These are phyloP conservation scores for Pseudorhombus dupliciocellatus DNA, from an alignment of 2,113 vertebrate genomes.

Conservation along the genomic window DNA sequence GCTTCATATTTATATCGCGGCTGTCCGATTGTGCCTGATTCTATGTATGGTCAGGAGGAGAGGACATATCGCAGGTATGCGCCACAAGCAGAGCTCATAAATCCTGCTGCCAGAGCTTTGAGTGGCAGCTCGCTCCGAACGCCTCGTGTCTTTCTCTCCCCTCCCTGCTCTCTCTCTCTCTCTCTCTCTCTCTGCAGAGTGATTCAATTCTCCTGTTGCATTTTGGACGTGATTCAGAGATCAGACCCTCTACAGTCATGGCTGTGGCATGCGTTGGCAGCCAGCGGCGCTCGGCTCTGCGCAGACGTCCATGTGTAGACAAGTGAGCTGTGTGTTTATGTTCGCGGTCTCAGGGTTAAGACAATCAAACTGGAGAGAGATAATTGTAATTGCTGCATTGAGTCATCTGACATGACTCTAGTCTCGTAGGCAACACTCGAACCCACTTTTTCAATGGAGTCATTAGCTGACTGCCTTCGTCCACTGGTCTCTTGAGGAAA, in stretches of 20 bases:
- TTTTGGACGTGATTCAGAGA: conserved; percentile 67
- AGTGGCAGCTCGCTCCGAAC: conserved; percentile 61
- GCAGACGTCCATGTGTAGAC: conserved; percentile 13
- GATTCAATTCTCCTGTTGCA: conserved; percentile 69
- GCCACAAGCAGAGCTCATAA: conserved; percentile 61
- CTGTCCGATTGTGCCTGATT: conserved; percentile 64
- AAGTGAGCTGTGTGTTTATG: conserved; percentile 32
- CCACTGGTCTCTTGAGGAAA: conserved; percentile 1
- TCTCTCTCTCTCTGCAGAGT: conserved; percentile 25
- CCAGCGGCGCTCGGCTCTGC: conserved; percentile 9
- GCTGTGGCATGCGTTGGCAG: conserved; percentile 65
- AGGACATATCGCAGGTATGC: conserved; percentile 63
- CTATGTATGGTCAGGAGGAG: conserved; percentile 80
- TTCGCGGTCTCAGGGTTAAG: conserved; percentile 13
- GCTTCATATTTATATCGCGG: conserved; percentile 67
- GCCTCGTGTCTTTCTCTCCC: conserved; percentile 44
- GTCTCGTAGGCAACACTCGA: conserved; percentile 6
- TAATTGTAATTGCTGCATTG: conserved; percentile 47
- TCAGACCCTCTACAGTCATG: conserved; percentile 57
- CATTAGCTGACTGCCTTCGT: conserved; percentile 4
- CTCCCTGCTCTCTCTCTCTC: conserved; percentile 11
- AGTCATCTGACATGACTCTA: conserved; percentile 42
- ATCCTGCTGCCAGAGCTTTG: conserved; percentile 60
- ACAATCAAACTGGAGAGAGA: conserved; percentile 42
- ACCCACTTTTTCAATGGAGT: conserved; percentile 32